Conservation (phyloP, 2,888 invertebrate genomes). For the Tupiocoris notatus region DNA sequence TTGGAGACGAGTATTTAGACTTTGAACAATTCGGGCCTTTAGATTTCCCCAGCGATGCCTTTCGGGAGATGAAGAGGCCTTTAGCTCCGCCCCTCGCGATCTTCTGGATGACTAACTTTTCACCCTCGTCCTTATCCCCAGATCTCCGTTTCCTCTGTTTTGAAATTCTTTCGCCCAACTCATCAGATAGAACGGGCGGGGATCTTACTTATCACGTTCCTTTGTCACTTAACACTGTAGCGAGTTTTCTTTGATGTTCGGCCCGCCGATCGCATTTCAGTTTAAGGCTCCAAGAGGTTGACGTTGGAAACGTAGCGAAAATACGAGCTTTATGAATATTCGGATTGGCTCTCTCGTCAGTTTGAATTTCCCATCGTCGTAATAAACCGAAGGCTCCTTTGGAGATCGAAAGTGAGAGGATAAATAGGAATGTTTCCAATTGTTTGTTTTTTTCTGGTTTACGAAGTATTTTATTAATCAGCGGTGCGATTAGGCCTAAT, state of each 20-base stretch:
- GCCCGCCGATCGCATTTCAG: background rate
- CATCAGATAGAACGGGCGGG: background rate
- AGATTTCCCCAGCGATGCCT: conserved; percentile 23
- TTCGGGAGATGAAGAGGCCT: conserved; percentile 1
- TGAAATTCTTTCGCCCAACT: background rate
- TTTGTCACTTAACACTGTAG: background rate
- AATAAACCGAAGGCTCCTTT: too few species aligned
- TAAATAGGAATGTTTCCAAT: too few species aligned
- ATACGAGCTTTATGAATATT: too few species aligned
- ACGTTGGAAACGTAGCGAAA: too few species aligned
- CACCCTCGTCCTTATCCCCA: too few species aligned
- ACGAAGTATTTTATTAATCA: too few species aligned
- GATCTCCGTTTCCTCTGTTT: background rate
- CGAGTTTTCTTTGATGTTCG: background rate
- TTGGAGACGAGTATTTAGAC: background rate
- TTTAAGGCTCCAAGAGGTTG: background rate
- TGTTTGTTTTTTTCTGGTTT: too few species aligned
- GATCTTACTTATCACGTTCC: background rate
- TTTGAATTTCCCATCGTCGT: too few species aligned
- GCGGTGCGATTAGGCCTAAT: too few species aligned
- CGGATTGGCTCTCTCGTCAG: too few species aligned
- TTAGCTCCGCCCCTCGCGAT: background rate
- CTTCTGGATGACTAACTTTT: conserved; percentile 22
- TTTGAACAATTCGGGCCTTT: background rate
- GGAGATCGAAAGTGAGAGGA: too few species aligned